Evolutionary conservation across 1,140 invertebrate genomes (phyloP), one percentile per base, ranked within the genome.

Genomic region (Phenacoccus solenopsis): DNA sequence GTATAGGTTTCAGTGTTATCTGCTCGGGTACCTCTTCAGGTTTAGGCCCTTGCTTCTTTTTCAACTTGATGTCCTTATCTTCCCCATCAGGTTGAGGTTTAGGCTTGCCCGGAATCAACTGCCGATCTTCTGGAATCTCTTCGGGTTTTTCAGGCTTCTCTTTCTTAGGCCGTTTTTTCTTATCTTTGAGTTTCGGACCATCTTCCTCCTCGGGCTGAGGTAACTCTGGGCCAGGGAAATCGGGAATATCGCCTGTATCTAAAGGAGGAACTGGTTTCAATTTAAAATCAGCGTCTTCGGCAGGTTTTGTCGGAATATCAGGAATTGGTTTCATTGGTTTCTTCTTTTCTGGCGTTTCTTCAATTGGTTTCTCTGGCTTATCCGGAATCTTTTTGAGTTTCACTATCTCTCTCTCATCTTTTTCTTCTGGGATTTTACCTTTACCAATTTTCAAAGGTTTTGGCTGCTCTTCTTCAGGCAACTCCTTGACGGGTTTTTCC

Each of bases 61-160:
- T 68, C 35, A 71, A 57, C 1, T 38, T 71, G 10, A 71, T 71
- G 57, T 69, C 76, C 10, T 70, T 72, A 20, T 68, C 67, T 74
- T 80, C 76, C 67, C 78, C 72, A 71, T 73, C 72, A 22, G 74
- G 72, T 70, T 78, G 77, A 70, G 80, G 76, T 70, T 79, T 75
- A 24, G 75, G 73, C 71, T 78, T 78, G 9, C 76, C 77, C 3
- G 73, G 49, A 0, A 78, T 82, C 4, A 84, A 75, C 7, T 76
- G 75, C 72, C 78, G 75, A 69, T 80, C 78, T 72, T 82, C 80
- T 9, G 77, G 78, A 59, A 77, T 77, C 2, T 72, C 70, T 49
- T 72, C 71, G 24, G 69, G 68, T 56, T 72, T 71, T 9, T 73
- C 69, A 28, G 73, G 69, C 24, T 49, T 12, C 59, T 71, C 64